Percentiles rank a stretch among this genome's conserved stretches.
These are phyloP conservation scores for Zaprionus taronus DNA, from an alignment of 1,140 invertebrate genomes.

Conservation along the genomic window DNA sequence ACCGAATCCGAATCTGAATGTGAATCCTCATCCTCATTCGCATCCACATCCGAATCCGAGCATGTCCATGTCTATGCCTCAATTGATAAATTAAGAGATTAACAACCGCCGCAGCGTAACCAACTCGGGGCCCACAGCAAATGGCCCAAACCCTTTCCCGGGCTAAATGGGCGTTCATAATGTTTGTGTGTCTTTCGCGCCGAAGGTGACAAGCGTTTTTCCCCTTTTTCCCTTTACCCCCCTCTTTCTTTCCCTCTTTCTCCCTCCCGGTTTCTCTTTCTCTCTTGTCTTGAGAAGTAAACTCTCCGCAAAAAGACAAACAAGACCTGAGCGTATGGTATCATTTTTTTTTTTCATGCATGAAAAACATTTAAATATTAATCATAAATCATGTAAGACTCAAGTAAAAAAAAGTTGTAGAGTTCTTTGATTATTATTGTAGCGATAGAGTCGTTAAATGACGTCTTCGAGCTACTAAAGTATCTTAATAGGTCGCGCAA, in stretches of 20 bases:
- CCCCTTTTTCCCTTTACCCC: slow-evolving; percentile 4
- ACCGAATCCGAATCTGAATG: slow-evolving; percentile 27
- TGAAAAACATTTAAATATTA: slow-evolving; percentile 4
- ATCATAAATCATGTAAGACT: not conserved
- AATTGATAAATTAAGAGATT: slow-evolving; percentile 82
- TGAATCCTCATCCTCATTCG: not conserved
- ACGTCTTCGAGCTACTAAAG: not conserved
- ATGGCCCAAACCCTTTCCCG: slow-evolving; percentile 40
- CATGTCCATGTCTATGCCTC: slow-evolving; percentile 28
- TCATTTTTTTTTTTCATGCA: not conserved
- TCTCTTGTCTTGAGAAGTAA: not conserved
- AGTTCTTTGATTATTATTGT: not conserved
- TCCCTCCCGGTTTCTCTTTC: not conserved
- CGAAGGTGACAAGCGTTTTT: slow-evolving; percentile 56
- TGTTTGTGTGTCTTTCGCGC: slow-evolving; percentile 53
- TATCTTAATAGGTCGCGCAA: not conserved
- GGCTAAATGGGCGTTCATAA: slow-evolving; percentile 66
- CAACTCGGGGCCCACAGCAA: slow-evolving; percentile 51
- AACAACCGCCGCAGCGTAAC: slow-evolving; percentile 70
- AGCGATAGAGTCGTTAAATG: not conserved
- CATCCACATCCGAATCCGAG: not conserved
- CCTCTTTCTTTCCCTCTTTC: not conserved
- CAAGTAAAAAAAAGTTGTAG: not conserved
- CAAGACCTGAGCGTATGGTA: not conserved
- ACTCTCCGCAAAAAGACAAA: not conserved